Evolutionary conservation across 2,113 vertebrate genomes (phyloP).

Genomic region (Psephotus haematonotus): DNA sequence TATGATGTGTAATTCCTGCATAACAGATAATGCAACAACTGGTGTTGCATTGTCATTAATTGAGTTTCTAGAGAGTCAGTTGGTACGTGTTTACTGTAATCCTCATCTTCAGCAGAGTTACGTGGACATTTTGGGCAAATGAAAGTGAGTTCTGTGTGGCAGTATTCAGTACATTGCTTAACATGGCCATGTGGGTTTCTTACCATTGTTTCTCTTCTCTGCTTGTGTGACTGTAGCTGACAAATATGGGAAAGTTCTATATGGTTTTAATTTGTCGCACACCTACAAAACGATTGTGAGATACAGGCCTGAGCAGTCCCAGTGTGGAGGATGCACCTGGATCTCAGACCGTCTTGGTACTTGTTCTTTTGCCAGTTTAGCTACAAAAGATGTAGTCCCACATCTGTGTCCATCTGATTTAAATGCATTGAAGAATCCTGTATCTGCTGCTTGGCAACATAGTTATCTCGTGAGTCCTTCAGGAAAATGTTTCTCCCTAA

Average conservation of each 20-base stretch:
- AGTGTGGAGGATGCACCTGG: neutral
- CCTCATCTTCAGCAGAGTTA: neutral
- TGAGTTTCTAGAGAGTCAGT: neutral
- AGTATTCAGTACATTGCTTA: neutral
- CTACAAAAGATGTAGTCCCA: neutral
- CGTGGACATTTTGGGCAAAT: neutral
- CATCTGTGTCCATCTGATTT: neutral
- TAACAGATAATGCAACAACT: neutral
- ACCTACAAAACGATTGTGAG: neutral
- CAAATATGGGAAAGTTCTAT: neutral
- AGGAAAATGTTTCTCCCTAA: neutral
- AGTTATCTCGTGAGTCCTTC: neutral
- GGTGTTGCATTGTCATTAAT: accelerated
- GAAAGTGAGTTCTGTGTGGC: accelerated
- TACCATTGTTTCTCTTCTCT: neutral
- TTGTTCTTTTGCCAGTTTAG: neutral
- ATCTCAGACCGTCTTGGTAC: neutral
- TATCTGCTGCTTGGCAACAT: neutral
- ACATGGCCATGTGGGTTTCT: accelerated
- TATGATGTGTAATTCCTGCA: neutral
- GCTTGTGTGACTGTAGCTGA: neutral
- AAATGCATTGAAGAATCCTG: neutral
- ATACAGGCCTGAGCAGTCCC: neutral
- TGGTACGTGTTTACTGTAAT: accelerated
- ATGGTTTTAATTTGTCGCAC: neutral